Percentiles rank a stretch among this genome's conserved stretches.
phyloP scores from a whole-genome alignment of 2,888 invertebrate species.

The Caenorhabditis auriculariae region DNA sequence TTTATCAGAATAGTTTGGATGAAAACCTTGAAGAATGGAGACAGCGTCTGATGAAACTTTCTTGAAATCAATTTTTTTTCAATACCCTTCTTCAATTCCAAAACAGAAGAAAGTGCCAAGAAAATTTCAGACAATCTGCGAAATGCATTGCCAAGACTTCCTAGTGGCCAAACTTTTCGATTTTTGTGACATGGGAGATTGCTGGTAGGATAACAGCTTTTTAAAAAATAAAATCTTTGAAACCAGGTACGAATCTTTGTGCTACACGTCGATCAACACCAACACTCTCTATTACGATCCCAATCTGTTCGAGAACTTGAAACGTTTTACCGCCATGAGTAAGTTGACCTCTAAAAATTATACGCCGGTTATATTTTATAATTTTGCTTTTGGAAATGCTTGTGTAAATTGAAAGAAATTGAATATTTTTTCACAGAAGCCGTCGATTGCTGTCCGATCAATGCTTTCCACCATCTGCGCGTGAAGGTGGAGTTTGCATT shows the following conservation, averaged over 20 bases:
- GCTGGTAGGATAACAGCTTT: constrained; percentile 30
- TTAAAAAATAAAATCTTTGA: constrained; percentile 4
- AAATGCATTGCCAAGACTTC: constrained; percentile 53
- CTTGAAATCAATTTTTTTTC: background rate
- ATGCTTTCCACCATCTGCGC: too few relatives aligned
- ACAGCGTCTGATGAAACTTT: background rate
- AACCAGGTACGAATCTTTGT: constrained; percentile 38
- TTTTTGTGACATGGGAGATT: constrained; percentile 54
- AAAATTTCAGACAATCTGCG: constrained; percentile 44
- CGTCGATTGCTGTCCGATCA: too few relatives aligned
- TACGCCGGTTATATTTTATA: too few relatives aligned
- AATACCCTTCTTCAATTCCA: background rate
- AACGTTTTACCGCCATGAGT: constrained; percentile 30
- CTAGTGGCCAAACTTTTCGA: constrained; percentile 62
- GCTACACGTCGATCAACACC: constrained; percentile 33
- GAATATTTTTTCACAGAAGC: too few relatives aligned
- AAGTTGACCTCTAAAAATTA: too few relatives aligned
- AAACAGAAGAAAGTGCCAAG: too few relatives aligned
- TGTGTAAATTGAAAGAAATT: too few relatives aligned
- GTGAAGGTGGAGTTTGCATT: too few relatives aligned
- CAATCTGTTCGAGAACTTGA: constrained; percentile 24
- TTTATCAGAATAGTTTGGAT: too few relatives aligned
- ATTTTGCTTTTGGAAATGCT: too few relatives aligned
- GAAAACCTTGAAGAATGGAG: background rate
- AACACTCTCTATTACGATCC: constrained; percentile 29